A percentile compares a stretch with the other conserved stretches of the same genome.
phyloP scores from a whole-genome alignment of 92 coral and sea anemone species.

The Phymanthus crucifer region DNA sequence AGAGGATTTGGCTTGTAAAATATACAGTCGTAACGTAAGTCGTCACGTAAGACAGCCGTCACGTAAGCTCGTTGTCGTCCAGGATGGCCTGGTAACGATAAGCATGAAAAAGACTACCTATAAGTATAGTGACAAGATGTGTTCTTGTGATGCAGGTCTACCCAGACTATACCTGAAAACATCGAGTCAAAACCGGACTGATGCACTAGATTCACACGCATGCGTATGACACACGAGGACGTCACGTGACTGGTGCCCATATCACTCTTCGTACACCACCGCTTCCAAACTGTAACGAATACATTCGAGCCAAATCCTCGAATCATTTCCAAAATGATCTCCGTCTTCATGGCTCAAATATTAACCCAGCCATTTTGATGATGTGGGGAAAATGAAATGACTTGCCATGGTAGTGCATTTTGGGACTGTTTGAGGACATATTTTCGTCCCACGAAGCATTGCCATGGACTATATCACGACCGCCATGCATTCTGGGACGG shows the following conservation, averaged over 20 bases:
- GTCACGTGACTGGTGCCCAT: neutral
- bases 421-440: too few species aligned
- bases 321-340: too few species aligned
- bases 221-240: conserved; percentile 3
- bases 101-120: neutral
- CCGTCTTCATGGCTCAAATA: neutral
- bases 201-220: conserved; percentile 12
- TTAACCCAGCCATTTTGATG: too few species aligned
- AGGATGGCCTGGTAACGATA: neutral
- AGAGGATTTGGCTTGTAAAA: too few species aligned
- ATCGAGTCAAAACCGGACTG: neutral
- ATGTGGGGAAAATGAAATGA: too few species aligned
- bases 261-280: neutral
- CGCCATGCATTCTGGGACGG: too few species aligned
- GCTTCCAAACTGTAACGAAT: too few species aligned
- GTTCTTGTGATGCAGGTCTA: conserved; percentile 18
- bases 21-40: neutral
- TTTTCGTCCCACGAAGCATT: too few species aligned
- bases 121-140: conserved; percentile 7
- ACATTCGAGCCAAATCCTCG: too few species aligned
- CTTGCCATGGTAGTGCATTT: too few species aligned
- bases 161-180: conserved; percentile 9
- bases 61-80: neutral
- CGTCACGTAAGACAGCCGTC: neutral
- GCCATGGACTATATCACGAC: too few species aligned